Conservation (phyloP, 2,113 vertebrate species). For the Sturnira hondurensis region DNA sequence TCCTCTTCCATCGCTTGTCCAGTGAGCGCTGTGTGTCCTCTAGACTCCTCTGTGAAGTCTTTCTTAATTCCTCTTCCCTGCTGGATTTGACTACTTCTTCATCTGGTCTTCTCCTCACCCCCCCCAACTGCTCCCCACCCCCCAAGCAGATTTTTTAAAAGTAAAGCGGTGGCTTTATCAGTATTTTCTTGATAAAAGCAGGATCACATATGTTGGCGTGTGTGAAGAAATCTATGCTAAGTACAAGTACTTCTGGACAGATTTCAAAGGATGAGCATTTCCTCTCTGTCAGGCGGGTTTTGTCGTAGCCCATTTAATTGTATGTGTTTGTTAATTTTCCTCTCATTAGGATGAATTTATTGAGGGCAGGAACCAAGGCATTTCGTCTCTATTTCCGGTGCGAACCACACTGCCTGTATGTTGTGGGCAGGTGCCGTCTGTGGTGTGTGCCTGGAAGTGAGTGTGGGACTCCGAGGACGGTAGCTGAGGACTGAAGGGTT, state of each 20-base stretch:
- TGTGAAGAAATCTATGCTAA: neutral
- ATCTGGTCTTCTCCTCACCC: neutral
- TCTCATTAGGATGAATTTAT: neutral
- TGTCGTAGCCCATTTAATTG: neutral
- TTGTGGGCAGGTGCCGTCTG: neutral
- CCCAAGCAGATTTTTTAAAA: neutral
- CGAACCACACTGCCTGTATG: neutral
- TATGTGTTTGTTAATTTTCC: neutral
- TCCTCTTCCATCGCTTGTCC: neutral
- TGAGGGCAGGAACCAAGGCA: neutral
- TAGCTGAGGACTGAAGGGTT: neutral
- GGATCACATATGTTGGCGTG: neutral
- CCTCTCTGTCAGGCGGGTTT: neutral
- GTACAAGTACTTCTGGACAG: neutral
- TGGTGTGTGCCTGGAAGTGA: too few species aligned
- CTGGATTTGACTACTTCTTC: neutral
- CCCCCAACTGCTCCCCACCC: too few species aligned
- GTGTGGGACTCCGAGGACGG: neutral
- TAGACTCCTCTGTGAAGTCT: neutral
- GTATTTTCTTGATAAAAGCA: neutral
- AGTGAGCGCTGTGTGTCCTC: neutral
- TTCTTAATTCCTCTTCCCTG: neutral
- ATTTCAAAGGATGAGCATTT: neutral
- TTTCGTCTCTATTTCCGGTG: neutral
- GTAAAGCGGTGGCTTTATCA: neutral